phyloP scores from a whole-genome alignment of 1,140 invertebrate genomes.

The Macrostomum lignano region DNA sequence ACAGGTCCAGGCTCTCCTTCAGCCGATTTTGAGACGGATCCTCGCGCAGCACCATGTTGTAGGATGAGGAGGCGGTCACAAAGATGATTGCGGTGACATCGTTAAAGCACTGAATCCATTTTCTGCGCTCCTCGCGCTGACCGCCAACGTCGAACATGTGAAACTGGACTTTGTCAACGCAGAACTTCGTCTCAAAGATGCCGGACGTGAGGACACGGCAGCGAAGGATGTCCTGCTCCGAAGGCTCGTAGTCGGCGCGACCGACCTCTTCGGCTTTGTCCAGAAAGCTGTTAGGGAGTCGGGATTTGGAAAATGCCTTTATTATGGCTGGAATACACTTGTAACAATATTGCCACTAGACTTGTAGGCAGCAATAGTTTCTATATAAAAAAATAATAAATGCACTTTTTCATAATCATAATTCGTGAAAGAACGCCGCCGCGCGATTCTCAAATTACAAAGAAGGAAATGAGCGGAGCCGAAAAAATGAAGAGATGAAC shows the following conservation, averaged over 20 bases:
- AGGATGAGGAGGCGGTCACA: slow-evolving; percentile 90
- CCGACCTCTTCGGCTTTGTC: slow-evolving; percentile 1
- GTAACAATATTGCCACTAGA: no score
- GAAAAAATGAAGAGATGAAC: no score
- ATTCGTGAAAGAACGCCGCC: no score
- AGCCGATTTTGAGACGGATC: slow-evolving; percentile 91
- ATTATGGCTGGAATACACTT: no score
- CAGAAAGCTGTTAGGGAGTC: slow-evolving; percentile 4
- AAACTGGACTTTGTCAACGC: slow-evolving; percentile 99
- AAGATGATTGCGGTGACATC: slow-evolving; percentile 99
- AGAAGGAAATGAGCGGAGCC: no score
- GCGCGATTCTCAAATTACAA: no score
- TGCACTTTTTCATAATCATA: no score
- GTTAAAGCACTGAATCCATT: slow-evolving; percentile 99
- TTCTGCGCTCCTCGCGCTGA: slow-evolving; percentile 83
- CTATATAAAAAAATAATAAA: no score
- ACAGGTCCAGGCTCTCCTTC: slow-evolving; percentile 81
- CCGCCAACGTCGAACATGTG: slow-evolving; percentile 99
- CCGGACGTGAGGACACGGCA: slow-evolving; percentile 98
- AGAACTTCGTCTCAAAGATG: slow-evolving; percentile 95
- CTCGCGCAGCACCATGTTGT: slow-evolving; percentile 95
- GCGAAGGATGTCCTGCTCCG: slow-evolving; percentile 26
- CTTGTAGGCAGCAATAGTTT: no score
- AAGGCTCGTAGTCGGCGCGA: slow-evolving; percentile 1
- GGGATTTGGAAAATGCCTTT: no score